Base-by-base conservation (phyloP, 2,888 invertebrate species). In the Aproaerema taeniolella region DNA sequence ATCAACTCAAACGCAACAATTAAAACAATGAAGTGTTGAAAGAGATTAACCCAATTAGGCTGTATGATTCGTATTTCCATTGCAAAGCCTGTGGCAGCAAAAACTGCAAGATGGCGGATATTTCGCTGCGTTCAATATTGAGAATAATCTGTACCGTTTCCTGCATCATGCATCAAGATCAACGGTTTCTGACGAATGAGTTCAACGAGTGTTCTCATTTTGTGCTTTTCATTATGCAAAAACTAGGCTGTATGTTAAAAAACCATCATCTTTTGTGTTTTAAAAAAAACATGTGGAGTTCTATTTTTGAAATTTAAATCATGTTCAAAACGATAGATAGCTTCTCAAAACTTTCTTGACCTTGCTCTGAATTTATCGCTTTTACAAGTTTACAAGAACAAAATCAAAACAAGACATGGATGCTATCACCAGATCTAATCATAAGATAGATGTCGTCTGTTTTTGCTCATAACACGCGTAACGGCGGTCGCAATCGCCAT, bases 401-500 rank as follows among this genome's bases (percentile, higher is more conserved):
- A n/a, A n/a, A n/a, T n/a, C n/a, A n/a, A n/a, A n/a, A n/a, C n/a
- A n/a, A n/a, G n/a, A n/a, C n/a, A n/a, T n/a, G n/a, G n/a, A n/a
- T n/a, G n/a, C n/a, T n/a, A n/a, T n/a, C n/a, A n/a, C n/a, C n/a
- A n/a, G n/a, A n/a, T n/a, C n/a, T n/a, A n/a, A n/a, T n/a, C n/a
- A n/a, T n/a, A n/a, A 20, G 20, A 20, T 20, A 20, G 7, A 20
- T 32, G 38, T 39, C 39, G 24, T n/a, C 47, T 41, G 38, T 46
- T 49, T 42, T 47, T 52, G 59, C 47, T 54, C 57, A 44, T 60
- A 60, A 63, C 60, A 55, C 58, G 55, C 49, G 46, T 54, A 59
- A 55, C 60, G 57, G 58, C 43, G 42, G 26, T 45, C 39, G 43
- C 26, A 40, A 47, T 31, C 31, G 29, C 36, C 31, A 30, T 9